Evolutionary conservation across 2,888 invertebrate species (phyloP), one percentile per base, ranked within the genome.

Genomic region (Cephus runcator): DNA sequence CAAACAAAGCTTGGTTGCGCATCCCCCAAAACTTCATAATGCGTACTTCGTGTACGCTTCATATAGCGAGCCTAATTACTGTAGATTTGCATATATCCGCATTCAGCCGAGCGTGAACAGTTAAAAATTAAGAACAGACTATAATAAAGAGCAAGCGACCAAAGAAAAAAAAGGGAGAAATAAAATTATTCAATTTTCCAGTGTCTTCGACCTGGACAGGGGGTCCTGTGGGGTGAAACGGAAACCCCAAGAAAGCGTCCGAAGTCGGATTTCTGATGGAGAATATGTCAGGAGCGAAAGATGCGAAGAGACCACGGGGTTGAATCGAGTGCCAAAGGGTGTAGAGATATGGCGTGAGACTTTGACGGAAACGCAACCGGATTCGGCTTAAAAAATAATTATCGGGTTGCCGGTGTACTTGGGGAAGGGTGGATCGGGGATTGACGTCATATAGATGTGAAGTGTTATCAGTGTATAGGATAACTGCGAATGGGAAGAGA

Each of bases 21-120:
- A 36, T 36, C 74, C 74, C 86, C 84, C 80, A 83, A 81, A 83
- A 81, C 82, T 83, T 82, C 79, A 85, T 83, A 84, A 82, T 80
- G 80, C 79, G 81, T 82, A 85, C 83, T 85, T 84, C 83, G 84
- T 86, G 75, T 75, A 88, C 87, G 89, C 87, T 87, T 89, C 90
- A 88, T 89, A 88, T 88, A 88, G 83, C 86, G 86, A 85, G 89
- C 85, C 90, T 90, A 91, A 91, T 91, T 90, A 90, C 86, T 83
- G 76, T 78, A 82, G 83, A 90, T 91, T 91, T 90, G 88, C 91
- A 91, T 90, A 90, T 73, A 36, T 73, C 69, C 36, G 15, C 56
- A 56, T n/a, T 31, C 71, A 34, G 31, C 34, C 71, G 11, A 33
- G 71, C 30, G 23, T 9, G 23, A 34, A 71, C 33, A 33, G 30